Percentiles rank a stretch among this genome's conserved stretches.
These are phyloP conservation scores for Latrodectus geometricus DNA, from an alignment of 1,140 invertebrate species.

Conservation along the genomic window DNA sequence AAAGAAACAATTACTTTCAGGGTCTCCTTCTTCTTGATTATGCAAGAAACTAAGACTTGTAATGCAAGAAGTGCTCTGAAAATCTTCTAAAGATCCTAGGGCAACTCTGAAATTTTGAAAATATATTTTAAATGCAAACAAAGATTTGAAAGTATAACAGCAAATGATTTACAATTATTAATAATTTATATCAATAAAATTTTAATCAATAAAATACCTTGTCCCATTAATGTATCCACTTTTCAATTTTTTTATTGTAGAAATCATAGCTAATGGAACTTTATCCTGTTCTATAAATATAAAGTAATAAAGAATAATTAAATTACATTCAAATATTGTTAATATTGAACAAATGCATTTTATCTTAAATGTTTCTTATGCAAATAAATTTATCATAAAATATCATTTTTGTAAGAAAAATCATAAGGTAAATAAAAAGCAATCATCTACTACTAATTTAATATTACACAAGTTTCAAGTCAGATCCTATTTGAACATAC, in stretches of 20 bases:
- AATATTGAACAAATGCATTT: neutral
- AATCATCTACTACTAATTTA: no score
- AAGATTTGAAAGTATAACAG: neutral
- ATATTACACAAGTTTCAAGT: no score
- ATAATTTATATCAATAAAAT: neutral
- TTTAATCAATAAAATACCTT: constrained; percentile 67
- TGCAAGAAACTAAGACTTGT: constrained; percentile 95
- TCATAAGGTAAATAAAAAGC: no score
- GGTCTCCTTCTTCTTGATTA: constrained; percentile 89
- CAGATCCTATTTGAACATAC: no score
- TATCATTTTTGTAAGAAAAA: neutral
- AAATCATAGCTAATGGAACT: constrained; percentile 92
- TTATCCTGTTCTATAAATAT: constrained; percentile 83
- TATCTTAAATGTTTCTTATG: neutral
- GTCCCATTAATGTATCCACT: constrained; percentile 99
- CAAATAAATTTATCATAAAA: neutral
- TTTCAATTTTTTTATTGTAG: constrained; percentile 97
- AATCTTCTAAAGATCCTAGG: constrained; percentile 89
- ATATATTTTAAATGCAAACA: neutral
- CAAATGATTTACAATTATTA: neutral
- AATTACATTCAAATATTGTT: constrained; percentile 16
- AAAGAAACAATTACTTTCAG: constrained; percentile 75
- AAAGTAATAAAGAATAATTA: constrained; percentile 66
- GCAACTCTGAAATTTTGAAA: constrained; percentile 70
- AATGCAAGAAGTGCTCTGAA: constrained; percentile 94